Base-by-base conservation (phyloP, 2,888 invertebrate species). In the Caenorhabditis virilis region DNA sequence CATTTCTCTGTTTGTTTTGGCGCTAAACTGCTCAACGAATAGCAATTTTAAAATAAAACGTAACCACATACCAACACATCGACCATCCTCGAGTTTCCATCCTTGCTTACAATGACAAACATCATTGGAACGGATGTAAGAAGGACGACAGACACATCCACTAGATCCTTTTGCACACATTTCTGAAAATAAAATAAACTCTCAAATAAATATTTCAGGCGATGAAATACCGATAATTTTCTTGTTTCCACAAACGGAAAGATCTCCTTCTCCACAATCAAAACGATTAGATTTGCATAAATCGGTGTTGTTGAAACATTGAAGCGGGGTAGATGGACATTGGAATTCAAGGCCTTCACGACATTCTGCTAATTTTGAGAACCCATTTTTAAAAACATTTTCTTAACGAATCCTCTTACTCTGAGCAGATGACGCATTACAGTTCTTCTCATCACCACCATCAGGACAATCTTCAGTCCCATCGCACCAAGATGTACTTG, bases 241-340 rank as follows among this genome's bases (percentile, higher is more conserved):
- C 1, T 43, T 16, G 27, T 60, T 55, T n/a, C 20, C 33, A 25
- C 66, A 66, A 16, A 66, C 57, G 2, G 66, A 53, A 18, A 57
- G 2, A 11, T 36, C 42, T 27, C 57, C 72, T n/a, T 66, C 66
- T 46, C 70, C 67, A 60, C 76, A 76, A 33, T 57, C 62, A 23
- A 33, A 61, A 27, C 52, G 57, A 9, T 54, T 47, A 42, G 53
- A 61, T 4, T 35, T 59, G 59, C 80, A 80, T 25, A 80, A 49
- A 13, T 76, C 63, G 1, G 65, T 45, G 20, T 50, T 49, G 15
- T 69, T 48, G 5, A 78, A 60, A 53, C 80, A 80, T 39, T 63
- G 67, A 2, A 52, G 25, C 1, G 77, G 78, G 5, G 62, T 69
- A 1, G 58, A 64, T 13, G 77, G 72, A 38, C 81, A 81, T 18